Evolutionary conservation across 2,113 vertebrate genomes (phyloP).

Genomic region (Callorhinus ursinus): DNA sequence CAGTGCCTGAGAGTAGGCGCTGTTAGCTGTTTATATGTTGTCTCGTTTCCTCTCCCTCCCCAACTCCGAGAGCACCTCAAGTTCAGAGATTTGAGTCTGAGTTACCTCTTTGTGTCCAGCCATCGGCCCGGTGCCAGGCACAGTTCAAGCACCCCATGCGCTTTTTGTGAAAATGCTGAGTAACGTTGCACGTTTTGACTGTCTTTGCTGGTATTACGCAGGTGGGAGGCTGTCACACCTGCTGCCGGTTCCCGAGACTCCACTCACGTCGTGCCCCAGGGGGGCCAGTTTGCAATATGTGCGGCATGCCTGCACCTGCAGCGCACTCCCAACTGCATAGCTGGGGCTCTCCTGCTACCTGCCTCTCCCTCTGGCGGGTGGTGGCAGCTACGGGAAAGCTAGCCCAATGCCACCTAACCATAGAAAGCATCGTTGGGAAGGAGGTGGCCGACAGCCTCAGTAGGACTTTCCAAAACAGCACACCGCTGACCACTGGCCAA

Average conservation of each 20-base stretch:
- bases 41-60: neutral
- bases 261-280: neutral
- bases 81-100: neutral
- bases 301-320: neutral
- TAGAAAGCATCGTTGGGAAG: neutral
- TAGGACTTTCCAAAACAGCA: neutral
- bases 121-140: neutral
- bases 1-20: neutral
- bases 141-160: fast-evolving
- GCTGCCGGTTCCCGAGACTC: neutral
- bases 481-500: neutral
- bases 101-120: neutral
- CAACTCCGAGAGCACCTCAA: neutral
- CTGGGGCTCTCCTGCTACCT: neutral
- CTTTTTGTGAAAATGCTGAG: neutral
- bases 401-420: neutral
- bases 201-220: neutral
- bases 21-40: too few species aligned
- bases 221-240: neutral
- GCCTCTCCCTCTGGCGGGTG: neutral
- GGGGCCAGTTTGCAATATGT: neutral
- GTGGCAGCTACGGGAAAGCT: neutral
- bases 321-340: neutral
- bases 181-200: fast-evolving
- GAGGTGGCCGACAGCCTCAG: neutral